Evolutionary conservation across 2,888 invertebrate species (phyloP), one percentile per base, ranked within the genome.

Genomic region (Heliconius hortense): DNA sequence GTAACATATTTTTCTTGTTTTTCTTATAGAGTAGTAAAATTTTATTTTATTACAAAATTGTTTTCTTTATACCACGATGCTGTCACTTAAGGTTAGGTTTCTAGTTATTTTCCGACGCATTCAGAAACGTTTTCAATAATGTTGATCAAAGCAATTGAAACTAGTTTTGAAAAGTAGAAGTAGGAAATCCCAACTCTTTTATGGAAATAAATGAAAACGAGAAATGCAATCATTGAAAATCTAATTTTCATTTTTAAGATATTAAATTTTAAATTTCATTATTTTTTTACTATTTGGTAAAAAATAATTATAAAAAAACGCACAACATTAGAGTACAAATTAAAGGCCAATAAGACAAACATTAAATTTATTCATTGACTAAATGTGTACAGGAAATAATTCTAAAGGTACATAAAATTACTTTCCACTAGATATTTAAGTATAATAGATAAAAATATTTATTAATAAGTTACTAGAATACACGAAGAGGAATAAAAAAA

Each of bases 281-380:
- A 0, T 8, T 43, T 43, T 15, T 15, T 18, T 4, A 43, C 43
- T 43, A 43, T 5, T 43, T 43, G 5, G 43, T 11, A 43, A 43
- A 43, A 5, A 43, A 43, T 13, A 43, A 43, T 13, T 39, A 39
- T 39, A 39, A 39, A 39, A 39, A 43, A 8, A 31, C 8, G 31
- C 31, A 31, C 8, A 43, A 43, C 0, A 43, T 13, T 43, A 35
- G 8, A 35, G 35, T 35, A 35, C 1, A 35, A 76, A 78, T 76
- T 43, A 78, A 77, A 79, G 75, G 63, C 21, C 62, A 73, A 60
- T 70, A 76, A 76, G 79, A 76, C 75, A 78, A 79, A 75, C 78
- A 78, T 80, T 71, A 75, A 63, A 62, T 80, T 80, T 80, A 80
- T 81, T 81, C 78, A 79, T 78, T 80, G 80, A 79, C 78, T 79